Percentiles rank a stretch among this genome's conserved stretches.
phyloP scores from a whole-genome alignment of 2,113 vertebrate species.

The Regulus satrapa region DNA sequence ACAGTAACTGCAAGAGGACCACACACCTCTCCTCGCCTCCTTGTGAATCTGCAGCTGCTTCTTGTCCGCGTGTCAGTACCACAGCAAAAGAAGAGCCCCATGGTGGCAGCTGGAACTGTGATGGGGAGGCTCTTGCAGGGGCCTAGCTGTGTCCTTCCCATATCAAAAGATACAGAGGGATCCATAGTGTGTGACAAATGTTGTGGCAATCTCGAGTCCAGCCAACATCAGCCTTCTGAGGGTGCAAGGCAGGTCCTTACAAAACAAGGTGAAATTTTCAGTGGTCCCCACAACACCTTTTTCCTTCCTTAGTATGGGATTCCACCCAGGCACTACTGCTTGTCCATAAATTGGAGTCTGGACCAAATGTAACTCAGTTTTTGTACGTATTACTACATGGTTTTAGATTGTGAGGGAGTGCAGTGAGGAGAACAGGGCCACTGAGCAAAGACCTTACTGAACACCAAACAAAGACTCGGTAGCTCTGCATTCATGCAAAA shows the following conservation, averaged over 20 bases:
- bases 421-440: background rate
- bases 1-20: background rate
- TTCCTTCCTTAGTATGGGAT: background rate
- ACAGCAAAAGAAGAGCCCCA: background rate
- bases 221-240: background rate
- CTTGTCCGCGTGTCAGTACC: background rate
- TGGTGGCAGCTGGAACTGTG: background rate
- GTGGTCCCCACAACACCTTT: background rate
- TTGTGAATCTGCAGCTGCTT: background rate
- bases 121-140: background rate
- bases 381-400: background rate
- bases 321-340: background rate
- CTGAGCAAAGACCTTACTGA: background rate
- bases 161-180: background rate
- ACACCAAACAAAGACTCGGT: background rate
- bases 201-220: background rate
- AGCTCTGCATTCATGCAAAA: background rate
- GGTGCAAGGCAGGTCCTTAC: background rate
- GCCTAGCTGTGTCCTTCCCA: background rate
- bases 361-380: background rate
- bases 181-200: background rate
- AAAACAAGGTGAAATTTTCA: background rate
- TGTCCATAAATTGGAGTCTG: background rate
- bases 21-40: fast-evolving
- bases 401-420: background rate